Conservation (phyloP, 2,797 vertebrate species). For the Neomorphus geoffroyi region DNA sequence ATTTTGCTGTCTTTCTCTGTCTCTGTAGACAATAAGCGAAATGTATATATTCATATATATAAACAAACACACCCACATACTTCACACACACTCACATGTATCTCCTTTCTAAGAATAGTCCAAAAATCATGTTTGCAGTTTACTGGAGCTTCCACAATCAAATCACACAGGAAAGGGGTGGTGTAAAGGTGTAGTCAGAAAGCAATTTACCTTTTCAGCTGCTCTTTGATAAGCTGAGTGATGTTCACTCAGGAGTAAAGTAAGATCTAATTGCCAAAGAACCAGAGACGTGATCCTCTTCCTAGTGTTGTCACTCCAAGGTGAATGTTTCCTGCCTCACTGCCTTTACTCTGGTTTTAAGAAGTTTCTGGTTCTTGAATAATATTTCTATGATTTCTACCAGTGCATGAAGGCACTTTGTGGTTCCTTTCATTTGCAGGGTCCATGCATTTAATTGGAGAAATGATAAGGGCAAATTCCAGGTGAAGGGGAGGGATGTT, state of each 20-base stretch:
- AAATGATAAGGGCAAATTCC: neutral
- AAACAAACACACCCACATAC: neutral
- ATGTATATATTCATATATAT: neutral
- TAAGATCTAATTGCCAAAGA: neutral
- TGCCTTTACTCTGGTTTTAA: neutral
- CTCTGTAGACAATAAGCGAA: neutral
- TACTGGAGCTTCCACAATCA: neutral
- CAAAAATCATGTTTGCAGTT: neutral
- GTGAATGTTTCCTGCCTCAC: neutral
- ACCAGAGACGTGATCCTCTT: neutral
- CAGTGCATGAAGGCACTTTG: neutral
- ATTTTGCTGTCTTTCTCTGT: neutral
- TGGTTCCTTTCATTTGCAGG: neutral
- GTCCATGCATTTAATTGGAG: neutral
- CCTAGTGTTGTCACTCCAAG: neutral
- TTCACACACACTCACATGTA: neutral
- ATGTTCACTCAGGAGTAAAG: neutral
- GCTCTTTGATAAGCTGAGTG: neutral
- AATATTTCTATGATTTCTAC: neutral
- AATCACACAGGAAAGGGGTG: fast-evolving
- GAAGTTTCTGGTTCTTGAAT: neutral
- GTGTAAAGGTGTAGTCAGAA: neutral
- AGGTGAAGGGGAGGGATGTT: neutral
- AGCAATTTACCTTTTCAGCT: neutral
- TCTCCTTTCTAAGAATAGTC: neutral